Percentiles rank a stretch among this genome's conserved stretches.
These are phyloP conservation scores for Anthoscopus minutus DNA, from an alignment of 2,113 vertebrate genomes.

Conservation along the genomic window DNA sequence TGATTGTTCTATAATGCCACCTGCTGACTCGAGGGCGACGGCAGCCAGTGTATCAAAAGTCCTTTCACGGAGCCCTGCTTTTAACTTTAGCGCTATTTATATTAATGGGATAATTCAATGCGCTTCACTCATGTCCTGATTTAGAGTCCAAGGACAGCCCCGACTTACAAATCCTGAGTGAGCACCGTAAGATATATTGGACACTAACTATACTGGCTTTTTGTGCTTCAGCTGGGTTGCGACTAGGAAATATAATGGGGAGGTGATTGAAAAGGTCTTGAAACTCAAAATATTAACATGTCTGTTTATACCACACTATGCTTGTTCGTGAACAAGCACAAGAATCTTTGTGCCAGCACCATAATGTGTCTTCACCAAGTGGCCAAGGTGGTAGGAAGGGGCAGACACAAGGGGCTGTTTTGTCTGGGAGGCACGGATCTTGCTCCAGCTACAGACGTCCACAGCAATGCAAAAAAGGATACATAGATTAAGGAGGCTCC, in stretches of 20 bases:
- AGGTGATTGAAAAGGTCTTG: neutral
- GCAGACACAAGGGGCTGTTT: neutral
- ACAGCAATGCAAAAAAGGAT: neutral
- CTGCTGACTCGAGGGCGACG: conserved; percentile 45
- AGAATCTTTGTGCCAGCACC: neutral
- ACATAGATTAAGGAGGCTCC: neutral
- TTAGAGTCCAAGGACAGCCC: conserved; percentile 28
- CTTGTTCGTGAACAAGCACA: neutral
- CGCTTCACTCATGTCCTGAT: conserved; percentile 29
- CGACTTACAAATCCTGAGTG: conserved; percentile 12
- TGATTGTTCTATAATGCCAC: conserved; percentile 60
- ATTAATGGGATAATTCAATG: conserved; percentile 50
- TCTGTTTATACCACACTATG: neutral
- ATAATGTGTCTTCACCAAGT: neutral
- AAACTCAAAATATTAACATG: neutral
- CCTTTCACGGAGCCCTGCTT: conserved; percentile 38
- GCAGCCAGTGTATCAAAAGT: conserved; percentile 26
- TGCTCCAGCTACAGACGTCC: neutral
- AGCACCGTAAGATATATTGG: neutral
- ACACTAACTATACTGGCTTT: neutral
- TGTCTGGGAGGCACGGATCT: neutral
- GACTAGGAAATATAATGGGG: neutral
- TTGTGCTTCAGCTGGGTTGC: neutral
- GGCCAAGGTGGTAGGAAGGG: neutral
- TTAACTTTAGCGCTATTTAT: conserved; percentile 48